Evolutionary conservation across 2,113 vertebrate species (phyloP).

Genomic region (Plectropomus leopardus): DNA sequence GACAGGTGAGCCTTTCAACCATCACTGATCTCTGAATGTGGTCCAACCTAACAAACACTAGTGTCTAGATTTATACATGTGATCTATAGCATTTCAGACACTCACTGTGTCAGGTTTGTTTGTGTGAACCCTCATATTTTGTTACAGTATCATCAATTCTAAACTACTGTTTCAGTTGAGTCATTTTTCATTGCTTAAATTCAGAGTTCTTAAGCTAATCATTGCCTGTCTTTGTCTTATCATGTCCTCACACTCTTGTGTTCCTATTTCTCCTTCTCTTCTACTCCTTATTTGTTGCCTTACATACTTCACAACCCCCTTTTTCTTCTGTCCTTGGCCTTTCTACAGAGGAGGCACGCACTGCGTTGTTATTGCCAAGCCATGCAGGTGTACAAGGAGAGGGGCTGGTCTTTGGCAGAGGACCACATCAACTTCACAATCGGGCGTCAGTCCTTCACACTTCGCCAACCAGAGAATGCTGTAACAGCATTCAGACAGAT

Average conservation of each 20-base stretch:
- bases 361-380: conserved; percentile 98
- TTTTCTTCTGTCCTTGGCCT: too few species aligned
- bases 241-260: not conserved
- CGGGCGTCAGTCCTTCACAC: conserved; percentile 95
- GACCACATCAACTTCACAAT: conserved; percentile 99
- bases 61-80: not conserved
- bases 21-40: not conserved
- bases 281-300: not conserved
- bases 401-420: conserved; percentile 97
- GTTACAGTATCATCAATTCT: too few species aligned
- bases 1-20: conserved; percentile 87
- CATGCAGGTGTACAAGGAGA: conserved; percentile 98
- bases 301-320: not conserved
- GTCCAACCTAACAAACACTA: too few species aligned
- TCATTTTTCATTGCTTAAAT: too few species aligned
- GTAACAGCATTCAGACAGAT: conserved; percentile 95
- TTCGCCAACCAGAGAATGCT: conserved; percentile 92
- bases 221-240: too few species aligned
- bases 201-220: too few species aligned
- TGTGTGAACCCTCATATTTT: not conserved
- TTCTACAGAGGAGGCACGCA: conserved; percentile 91
- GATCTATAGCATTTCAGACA: not conserved
- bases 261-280: not conserved
- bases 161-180: too few species aligned
- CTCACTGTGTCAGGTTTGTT: not conserved